These are phyloP conservation scores for Sarcophaga variegata DNA, from an alignment of 2,888 invertebrate species.

Conservation along the genomic window DNA sequence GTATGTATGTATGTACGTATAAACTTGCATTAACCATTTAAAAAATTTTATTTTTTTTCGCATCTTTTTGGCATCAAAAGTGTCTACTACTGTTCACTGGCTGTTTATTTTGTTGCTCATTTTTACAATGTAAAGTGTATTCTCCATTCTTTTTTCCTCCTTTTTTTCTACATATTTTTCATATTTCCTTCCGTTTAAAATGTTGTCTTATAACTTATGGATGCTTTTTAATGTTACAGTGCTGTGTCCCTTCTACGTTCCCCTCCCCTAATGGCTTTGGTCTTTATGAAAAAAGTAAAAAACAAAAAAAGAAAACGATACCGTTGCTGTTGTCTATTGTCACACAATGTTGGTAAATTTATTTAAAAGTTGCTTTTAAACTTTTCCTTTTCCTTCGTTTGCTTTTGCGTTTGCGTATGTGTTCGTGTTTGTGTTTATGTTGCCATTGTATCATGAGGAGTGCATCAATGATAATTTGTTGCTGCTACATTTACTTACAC, in stretches of 20 bases:
- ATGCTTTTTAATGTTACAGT: slow-evolving; percentile 29
- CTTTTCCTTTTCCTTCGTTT: slow-evolving; percentile 24
- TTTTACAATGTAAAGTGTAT: slow-evolving; percentile 13
- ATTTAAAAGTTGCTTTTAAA: slow-evolving; percentile 73
- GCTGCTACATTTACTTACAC: slow-evolving; percentile 29
- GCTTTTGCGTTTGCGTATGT: too few relatives aligned
- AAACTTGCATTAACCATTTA: not conserved
- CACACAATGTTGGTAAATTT: slow-evolving; percentile 74
- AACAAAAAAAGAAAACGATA: not conserved
- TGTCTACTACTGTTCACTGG: slow-evolving; percentile 45
- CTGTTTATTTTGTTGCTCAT: slow-evolving; percentile 34
- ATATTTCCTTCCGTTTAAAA: slow-evolving; percentile 65
- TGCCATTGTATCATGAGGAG: slow-evolving; percentile 34
- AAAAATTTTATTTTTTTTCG: not conserved
- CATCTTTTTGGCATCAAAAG: slow-evolving; percentile 46
- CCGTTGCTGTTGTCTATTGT: slow-evolving; percentile 35
- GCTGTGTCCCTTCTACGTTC: not conserved
- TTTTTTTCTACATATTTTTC: slow-evolving; percentile 23
- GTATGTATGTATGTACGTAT: not conserved
- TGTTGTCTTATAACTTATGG: slow-evolving; percentile 42
- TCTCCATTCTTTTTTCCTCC: not conserved
- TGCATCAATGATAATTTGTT: slow-evolving; percentile 68
- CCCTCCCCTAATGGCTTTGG: not conserved
- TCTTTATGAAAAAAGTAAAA: not conserved
- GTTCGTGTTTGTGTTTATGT: slow-evolving; percentile 30